Base-by-base conservation (phyloP, 2,113 vertebrate genomes). In the Xerus inauris region DNA sequence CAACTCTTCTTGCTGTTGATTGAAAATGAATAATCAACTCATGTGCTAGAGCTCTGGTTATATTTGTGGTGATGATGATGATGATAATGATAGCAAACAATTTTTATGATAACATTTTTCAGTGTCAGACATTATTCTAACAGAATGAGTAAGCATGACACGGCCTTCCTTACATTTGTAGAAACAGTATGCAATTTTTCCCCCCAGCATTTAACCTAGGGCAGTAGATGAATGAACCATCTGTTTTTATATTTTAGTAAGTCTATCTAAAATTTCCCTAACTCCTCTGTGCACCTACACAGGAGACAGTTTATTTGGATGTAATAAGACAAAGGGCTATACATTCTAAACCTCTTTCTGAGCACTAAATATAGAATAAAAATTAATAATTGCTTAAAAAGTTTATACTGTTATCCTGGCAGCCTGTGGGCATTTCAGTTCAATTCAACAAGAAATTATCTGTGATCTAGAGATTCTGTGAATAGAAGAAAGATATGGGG, bases 11-110 rank as follows among this genome's bases (percentile, higher is more conserved):
- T 67, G 42, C 20, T 62, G 24, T 76, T 80, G 59, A 20, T 35
- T 57, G 88, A 80, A 94, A 95, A 76, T 28, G 26, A 82, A 77
- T 92, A 76, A 88, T 82, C 91, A 91, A 10, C 38, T 92, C 22
- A 9, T 38, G 35, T 71, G 38, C 45, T 71, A 62, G 80, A 30
- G n/a, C 11, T 92, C 8, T 49, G 7, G 4, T 81, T 83, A n/a
- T 49, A 8, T 35, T 67, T 91, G 59, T 62, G 40, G 38, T 67
- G 42, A 3, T 77, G 49, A 65, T 49, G 38, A 54, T 35, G 14
- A 76, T 32, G 59, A 45, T 19, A 91, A 59, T 9, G n/a, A 47
- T 6, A 59, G n/a, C n/a, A 85, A 75, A 65, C 10, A 8, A 49
- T 47, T 95, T 91, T 75, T n/a, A 59, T 79, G 32, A 71, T 65